Percentiles rank a stretch among this genome's conserved stretches.
phyloP scores from a whole-genome alignment of 2,113 vertebrate genomes.

The Cottus gobio region DNA sequence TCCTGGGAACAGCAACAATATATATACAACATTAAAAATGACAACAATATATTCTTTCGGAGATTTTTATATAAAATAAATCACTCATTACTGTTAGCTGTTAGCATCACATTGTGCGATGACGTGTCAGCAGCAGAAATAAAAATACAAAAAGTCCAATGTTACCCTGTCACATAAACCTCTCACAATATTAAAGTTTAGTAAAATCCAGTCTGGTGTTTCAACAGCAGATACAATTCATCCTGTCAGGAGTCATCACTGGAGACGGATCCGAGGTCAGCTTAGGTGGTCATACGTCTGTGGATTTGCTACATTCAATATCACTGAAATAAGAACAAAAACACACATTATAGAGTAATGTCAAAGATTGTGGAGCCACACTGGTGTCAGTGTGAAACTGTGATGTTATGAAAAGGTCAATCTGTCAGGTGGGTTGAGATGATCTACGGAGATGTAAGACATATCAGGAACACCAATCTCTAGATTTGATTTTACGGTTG shows the following conservation, averaged over 20 bases:
- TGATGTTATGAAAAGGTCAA: neutral
- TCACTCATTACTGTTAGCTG: neutral
- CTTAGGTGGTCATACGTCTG: conserved; percentile 52
- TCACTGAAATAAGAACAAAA: conserved; percentile 38
- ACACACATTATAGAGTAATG: neutral
- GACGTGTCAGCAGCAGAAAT: neutral
- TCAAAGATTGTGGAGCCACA: neutral
- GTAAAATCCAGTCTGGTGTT: neutral
- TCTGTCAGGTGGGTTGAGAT: neutral
- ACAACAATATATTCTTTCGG: neutral
- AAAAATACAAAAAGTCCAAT: neutral
- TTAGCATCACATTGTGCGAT: neutral
- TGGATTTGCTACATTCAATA: conserved; percentile 40
- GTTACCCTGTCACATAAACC: neutral
- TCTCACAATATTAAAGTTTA: neutral
- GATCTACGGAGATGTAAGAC: neutral
- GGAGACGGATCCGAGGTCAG: conserved; percentile 2
- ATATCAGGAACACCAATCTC: neutral
- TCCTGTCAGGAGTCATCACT: neutral
- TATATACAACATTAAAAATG: neutral
- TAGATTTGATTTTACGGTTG: neutral
- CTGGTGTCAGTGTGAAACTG: neutral
- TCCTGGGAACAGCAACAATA: neutral
- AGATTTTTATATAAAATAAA: neutral
- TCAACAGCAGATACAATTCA: neutral